Base-by-base conservation (phyloP, 2,797 vertebrate species). In the Cottoperca gobio region DNA sequence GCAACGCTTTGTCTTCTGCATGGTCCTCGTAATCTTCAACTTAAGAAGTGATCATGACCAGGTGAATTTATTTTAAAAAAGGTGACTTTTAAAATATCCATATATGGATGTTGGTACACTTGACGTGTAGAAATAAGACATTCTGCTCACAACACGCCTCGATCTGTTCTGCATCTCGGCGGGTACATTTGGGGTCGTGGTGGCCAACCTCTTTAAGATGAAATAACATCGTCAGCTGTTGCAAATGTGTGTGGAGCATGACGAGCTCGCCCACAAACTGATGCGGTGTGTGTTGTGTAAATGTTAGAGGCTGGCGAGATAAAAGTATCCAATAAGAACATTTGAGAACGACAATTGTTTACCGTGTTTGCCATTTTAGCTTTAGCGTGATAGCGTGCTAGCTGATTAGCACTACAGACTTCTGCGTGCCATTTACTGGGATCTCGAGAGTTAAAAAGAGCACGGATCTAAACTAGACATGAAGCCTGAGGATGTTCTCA, bases 1-100 rank as follows among this genome's bases (percentile, higher is more conserved):
- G n/a, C 52, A 57, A 54, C 50, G 46, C 39, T 65, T 73, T 65
- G 66, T 70, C 31, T 75, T 74, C 58, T 19, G 43, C 23, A 52
- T 2, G 28, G 26, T n/a, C 35, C 12, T 37, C 6, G 6, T 43
- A 24, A 57, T 76, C 48, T 66, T 58, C 9, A 12, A 5, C 11
- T 39, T 50, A n/a, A 52, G 37, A 63, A 54, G 49, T 6, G 11
- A 49, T 2, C 24, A 24, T 37, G 60, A 45, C 39, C 40, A 26
- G 26, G 58, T 50, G 8, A 40, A n/a, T 53, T 31, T 16, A 35
- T 10, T n/a, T n/a, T n/a, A n/a, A 23, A 19, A 28, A 28, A 57
- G 35, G 49, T 53, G 39, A 43, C 9, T 33, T 33, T 33, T 7
- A 33, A 33, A 8, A 8, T 31, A 26, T 26, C 26, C 26, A 26